Conservation (phyloP, 1,140 invertebrate genomes). For the Heliconius nattereri region DNA sequence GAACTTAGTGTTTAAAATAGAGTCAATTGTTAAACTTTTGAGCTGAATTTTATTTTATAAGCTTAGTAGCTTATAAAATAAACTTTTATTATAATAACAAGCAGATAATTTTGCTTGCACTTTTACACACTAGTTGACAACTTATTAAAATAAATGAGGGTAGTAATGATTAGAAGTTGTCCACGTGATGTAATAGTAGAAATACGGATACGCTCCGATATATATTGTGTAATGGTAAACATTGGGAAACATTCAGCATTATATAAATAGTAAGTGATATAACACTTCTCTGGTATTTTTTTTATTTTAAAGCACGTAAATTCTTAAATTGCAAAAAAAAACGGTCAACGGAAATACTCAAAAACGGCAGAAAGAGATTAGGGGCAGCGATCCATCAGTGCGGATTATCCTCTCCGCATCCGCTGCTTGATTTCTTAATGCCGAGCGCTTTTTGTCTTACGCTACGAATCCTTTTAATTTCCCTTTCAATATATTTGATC, state of each 20-base stretch:
- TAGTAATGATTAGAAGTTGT: too few relatives aligned
- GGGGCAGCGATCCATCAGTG: conserved; percentile 40
- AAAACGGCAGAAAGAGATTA: conserved; percentile 42
- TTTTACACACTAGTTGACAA: too few relatives aligned
- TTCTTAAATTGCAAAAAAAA: conserved; percentile 22
- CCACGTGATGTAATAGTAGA: too few relatives aligned
- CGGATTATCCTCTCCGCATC: conserved; percentile 35
- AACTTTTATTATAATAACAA: too few relatives aligned
- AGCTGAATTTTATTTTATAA: too few relatives aligned
- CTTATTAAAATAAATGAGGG: too few relatives aligned
- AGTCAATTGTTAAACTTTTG: not conserved
- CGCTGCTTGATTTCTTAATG: conserved; percentile 40
- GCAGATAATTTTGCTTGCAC: too few relatives aligned
- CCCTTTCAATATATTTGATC: conserved; percentile 10
- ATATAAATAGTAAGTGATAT: too few relatives aligned
- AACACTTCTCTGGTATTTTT: not conserved
- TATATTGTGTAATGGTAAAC: too few relatives aligned
- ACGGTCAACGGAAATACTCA: conserved; percentile 25
- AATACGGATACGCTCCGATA: too few relatives aligned
- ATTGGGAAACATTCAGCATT: too few relatives aligned
- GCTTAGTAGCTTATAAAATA: too few relatives aligned
- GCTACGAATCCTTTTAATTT: conserved; percentile 9
- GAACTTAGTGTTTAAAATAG: not conserved
- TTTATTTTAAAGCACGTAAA: not conserved
- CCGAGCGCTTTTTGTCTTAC: conserved; percentile 13